Evolutionary conservation across 2,113 vertebrate species (phyloP).

Genomic region (Malaclemys terrapin): DNA sequence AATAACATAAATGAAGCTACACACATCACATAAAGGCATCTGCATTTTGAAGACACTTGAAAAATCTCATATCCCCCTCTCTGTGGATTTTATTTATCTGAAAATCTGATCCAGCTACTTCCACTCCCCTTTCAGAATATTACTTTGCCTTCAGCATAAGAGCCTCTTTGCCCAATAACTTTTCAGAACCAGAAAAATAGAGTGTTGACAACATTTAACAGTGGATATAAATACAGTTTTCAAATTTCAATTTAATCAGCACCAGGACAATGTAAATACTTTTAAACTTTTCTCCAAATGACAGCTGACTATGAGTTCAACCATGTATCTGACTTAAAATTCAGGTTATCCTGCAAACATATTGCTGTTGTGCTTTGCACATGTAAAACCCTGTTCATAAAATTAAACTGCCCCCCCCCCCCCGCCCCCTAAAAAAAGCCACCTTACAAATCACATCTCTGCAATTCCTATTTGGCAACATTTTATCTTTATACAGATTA

Average conservation of each 20-base stretch:
- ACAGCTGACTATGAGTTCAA: not conserved
- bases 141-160: slow-evolving; percentile 35
- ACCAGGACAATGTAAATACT: not conserved
- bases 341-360: slow-evolving; percentile 6
- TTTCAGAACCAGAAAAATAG: not conserved
- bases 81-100: slow-evolving; percentile 43
- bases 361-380: slow-evolving; percentile 17
- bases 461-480: slow-evolving; percentile 43
- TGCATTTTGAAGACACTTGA: slow-evolving; percentile 62
- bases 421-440: not conserved
- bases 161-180: not conserved
- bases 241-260: not conserved
- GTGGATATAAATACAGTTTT: not conserved
- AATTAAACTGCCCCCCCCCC: not conserved
- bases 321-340: slow-evolving; percentile 5
- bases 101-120: not conserved
- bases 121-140: slow-evolving; percentile 39
- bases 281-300: not conserved
- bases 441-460: not conserved
- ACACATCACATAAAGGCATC: slow-evolving; percentile 15
- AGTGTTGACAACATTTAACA: not conserved
- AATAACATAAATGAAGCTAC: slow-evolving; percentile 57
- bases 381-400: slow-evolving; percentile 7
- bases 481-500: slow-evolving; percentile 35
- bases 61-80: slow-evolving; percentile 58